Percentiles rank a stretch among this genome's conserved stretches.
Evolutionary conservation across 2,113 vertebrate species (phyloP).

Genomic region (Brachyhypopomus gauderio): DNA sequence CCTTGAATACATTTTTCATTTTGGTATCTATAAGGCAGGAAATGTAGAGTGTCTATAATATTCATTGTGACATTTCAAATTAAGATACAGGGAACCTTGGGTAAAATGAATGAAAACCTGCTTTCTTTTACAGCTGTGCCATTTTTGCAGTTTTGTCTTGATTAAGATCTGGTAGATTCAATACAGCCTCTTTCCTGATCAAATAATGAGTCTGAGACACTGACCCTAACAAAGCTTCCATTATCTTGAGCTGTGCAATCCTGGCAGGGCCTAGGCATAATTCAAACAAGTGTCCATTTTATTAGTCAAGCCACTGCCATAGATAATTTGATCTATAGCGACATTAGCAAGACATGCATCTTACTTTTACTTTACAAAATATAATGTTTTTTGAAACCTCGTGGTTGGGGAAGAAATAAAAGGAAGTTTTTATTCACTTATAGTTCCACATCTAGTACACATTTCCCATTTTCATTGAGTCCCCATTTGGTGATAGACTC

Average conservation of each 20-base stretch:
- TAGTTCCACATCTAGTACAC: not conserved
- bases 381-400: not conserved
- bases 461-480: constrained; percentile 42
- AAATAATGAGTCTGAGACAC: constrained; percentile 51
- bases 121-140: not conserved
- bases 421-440: not conserved
- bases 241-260: constrained; percentile 46
- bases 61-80: not conserved
- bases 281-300: constrained; percentile 41
- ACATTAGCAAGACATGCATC: constrained; percentile 28
- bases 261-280: constrained; percentile 34
- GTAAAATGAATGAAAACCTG: not conserved
- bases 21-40: constrained; percentile 43
- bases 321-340: constrained; percentile 44
- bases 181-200: constrained; percentile 52
- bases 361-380: not conserved
- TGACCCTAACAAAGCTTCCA: constrained; percentile 49
- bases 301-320: constrained; percentile 46
- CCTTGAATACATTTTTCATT: not conserved
- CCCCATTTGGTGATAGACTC: constrained; percentile 46
- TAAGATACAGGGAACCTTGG: not conserved
- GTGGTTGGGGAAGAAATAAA: not conserved
- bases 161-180: constrained; percentile 56
- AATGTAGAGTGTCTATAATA: constrained; percentile 2
- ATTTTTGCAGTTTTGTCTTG: constrained; percentile 4